Base-by-base conservation (phyloP, 2,888 invertebrate genomes). In the Perizoma flavofasciatum region DNA sequence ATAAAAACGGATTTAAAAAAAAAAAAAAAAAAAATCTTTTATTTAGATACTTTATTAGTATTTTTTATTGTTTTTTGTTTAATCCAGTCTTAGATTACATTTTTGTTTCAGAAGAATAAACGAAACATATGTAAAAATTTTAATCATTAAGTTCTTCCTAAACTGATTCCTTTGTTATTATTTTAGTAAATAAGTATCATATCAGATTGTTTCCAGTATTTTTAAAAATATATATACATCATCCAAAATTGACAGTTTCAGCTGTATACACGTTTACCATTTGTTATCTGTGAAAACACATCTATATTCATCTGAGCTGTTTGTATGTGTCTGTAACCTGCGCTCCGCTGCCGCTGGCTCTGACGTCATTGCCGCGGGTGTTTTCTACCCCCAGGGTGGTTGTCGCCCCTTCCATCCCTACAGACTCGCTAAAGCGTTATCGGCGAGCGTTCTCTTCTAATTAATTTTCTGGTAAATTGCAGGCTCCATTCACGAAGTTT, bases 291-390 rank as follows among this genome's bases (percentile, higher is more conserved):
- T 44, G 57, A 64, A 65, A 64, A 66, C 63, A 63, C 57, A 63
- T 69, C 62, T 57, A 70, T 67, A 69, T 71, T 70, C 67, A 70
- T 72, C 70, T 62, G 65, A 69, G 66, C 66, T 62, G n/a, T n/a
- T n/a, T n/a, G n/a, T n/a, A n/a, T n/a, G 54, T 65, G 58, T 22
- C 54, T 65, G 58, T 65, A 71, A 66, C 68, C 65, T 75, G 64
- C 71, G 68, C 69, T 63, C 65, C 61, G 67, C 64, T 61, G 62
- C 65, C 61, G 67, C 64, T 61, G 62, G 66, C 63, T 67, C 67
- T 79, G 79, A 81, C 81, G 79, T 80, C 79, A 79, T 71, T 69
- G 69, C 59, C 65, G 55, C 61, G 66, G 69, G 68, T 67, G 61
- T 61, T 45, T 41, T 32, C 32, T 48, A 51, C 63, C 63, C 52